Conservation (phyloP, 2,888 invertebrate species). For the Escarpia spicata region DNA sequence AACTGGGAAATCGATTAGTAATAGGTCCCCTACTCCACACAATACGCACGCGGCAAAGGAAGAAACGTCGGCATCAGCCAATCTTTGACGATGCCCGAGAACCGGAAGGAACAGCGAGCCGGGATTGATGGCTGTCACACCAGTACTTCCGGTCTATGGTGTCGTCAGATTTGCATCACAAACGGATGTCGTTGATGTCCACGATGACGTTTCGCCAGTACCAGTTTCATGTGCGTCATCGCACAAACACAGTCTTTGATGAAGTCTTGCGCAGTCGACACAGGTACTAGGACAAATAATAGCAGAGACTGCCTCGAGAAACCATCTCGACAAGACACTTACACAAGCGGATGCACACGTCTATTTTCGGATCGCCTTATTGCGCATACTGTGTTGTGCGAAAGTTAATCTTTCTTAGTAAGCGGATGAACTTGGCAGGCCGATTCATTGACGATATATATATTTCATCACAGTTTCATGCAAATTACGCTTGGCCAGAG, state of each 20-base stretch:
- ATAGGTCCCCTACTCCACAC: background rate
- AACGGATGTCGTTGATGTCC: background rate
- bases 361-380: background rate
- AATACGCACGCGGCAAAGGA: background rate
- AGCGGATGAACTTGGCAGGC: background rate
- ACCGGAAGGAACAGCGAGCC: background rate
- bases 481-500: background rate
- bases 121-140: background rate
- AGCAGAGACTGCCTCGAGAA: background rate
- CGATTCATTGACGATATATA: background rate
- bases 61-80: background rate
- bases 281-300: background rate
- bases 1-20: background rate
- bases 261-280: background rate
- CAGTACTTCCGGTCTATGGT: background rate
- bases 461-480: background rate
- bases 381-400: background rate
- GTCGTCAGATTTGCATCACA: background rate
- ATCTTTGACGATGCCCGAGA: background rate
- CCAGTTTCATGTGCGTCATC: background rate
- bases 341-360: background rate
- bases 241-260: background rate
- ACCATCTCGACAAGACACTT: background rate
- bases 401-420: background rate
- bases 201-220: background rate